Evolutionary conservation across 2,113 vertebrate species (phyloP).

Genomic region (Trogon surrucura): DNA sequence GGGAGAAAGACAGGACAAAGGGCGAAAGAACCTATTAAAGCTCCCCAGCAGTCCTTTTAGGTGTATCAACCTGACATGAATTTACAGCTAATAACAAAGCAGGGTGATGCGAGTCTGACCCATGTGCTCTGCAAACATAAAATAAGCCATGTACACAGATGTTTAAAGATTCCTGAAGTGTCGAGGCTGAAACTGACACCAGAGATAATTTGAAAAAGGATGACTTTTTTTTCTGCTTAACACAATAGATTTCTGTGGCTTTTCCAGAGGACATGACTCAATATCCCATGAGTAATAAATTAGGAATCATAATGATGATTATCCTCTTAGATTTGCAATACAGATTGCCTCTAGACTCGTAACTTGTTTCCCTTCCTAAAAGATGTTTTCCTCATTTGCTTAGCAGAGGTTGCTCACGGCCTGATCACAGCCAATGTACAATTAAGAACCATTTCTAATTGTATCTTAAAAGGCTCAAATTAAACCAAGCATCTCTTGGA

Average conservation of each 20-base stretch:
- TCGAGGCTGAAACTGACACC: not conserved
- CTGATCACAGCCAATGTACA: not conserved
- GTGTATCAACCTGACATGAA: not conserved
- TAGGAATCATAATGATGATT: not conserved
- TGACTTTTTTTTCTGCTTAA: not conserved
- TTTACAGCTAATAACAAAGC: not conserved
- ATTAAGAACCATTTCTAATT: not conserved
- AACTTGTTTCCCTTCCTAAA: not conserved
- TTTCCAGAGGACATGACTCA: not conserved
- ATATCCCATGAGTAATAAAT: not conserved
- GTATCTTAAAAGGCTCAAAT: not conserved
- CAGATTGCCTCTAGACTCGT: not conserved
- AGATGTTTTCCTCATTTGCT: not conserved
- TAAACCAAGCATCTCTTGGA: not conserved
- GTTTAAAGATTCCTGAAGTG: not conserved
- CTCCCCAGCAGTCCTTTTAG: not conserved
- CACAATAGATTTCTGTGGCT: not conserved
- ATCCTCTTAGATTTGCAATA: not conserved
- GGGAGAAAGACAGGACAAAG: not conserved
- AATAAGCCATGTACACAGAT: not conserved
- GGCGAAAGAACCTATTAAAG: not conserved
- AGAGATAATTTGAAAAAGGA: not conserved
- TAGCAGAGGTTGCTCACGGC: not conserved
- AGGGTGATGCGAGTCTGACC: not conserved
- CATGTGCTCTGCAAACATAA: rapidly evolving